Evolutionary conservation across 2,113 vertebrate genomes (phyloP).

Genomic region (Alosa alosa): DNA sequence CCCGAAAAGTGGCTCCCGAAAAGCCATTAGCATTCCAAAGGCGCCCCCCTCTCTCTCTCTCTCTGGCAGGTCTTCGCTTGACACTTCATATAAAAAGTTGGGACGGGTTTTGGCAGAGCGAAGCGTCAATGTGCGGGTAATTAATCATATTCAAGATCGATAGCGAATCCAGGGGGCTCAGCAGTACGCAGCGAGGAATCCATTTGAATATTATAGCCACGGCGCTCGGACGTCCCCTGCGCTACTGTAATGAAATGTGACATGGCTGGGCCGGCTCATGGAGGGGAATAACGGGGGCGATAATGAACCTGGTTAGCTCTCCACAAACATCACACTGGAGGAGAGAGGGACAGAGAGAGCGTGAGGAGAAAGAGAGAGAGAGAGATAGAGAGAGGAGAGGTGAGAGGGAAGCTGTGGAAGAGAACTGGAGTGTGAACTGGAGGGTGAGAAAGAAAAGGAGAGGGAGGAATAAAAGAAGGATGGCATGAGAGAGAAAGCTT

Average conservation of each 20-base stretch:
- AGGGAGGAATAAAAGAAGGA: neutral
- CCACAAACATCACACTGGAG: conserved; percentile 32
- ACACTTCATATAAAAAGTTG: neutral
- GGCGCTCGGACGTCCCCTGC: neutral
- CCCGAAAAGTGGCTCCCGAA: neutral
- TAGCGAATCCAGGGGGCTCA: neutral
- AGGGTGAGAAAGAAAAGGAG: neutral
- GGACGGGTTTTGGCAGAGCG: neutral
- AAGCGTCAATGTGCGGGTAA: neutral
- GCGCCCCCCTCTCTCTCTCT: neutral
- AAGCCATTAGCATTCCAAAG: neutral
- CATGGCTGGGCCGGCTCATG: conserved; percentile 28
- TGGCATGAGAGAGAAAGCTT: neutral
- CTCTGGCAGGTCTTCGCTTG: neutral
- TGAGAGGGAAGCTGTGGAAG: conserved; percentile 1
- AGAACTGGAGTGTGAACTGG: neutral
- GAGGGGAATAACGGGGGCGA: conserved; percentile 29
- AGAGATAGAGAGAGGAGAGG: neutral
- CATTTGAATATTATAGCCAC: conserved; percentile 32
- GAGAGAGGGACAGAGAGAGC: conserved; percentile 14
- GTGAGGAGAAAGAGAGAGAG: neutral
- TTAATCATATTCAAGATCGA: conserved; percentile 22
- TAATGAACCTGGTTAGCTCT: conserved; percentile 43
- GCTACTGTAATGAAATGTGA: conserved; percentile 41
- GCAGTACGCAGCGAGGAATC: neutral